phyloP scores from a whole-genome alignment of 2,797 vertebrate genomes.

The Chelon labrosus region DNA sequence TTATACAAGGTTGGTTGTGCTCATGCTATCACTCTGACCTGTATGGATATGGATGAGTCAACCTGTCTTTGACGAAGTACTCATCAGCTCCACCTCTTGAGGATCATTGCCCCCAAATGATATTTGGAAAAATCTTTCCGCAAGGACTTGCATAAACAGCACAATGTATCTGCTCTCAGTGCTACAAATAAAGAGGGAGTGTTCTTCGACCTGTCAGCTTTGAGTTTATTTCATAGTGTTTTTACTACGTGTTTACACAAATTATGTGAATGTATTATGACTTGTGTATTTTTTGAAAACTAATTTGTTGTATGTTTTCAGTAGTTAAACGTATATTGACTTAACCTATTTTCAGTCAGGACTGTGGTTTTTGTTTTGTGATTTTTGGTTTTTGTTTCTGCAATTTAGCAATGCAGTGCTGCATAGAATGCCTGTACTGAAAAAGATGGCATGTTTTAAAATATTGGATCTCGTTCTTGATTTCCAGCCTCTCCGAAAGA shows the following conservation, averaged over 20 bases:
- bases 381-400: background rate
- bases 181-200: constrained; percentile 59
- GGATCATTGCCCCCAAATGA: background rate
- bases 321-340: background rate
- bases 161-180: constrained; percentile 27
- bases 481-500: constrained; percentile 79
- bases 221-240: constrained; percentile 36
- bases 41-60: background rate
- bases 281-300: background rate
- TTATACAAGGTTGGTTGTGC: background rate
- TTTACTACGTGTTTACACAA: background rate
- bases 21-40: background rate
- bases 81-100: background rate
- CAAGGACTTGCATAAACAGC: constrained; percentile 7
- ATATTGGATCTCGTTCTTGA: constrained; percentile 47
- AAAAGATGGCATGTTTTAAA: constrained; percentile 35
- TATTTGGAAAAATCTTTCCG: background rate
- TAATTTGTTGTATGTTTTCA: background rate
- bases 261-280: background rate
- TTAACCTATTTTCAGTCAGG: background rate
- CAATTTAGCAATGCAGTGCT: background rate
- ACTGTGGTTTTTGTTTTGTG: background rate
- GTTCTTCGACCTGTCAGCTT: constrained; percentile 20
- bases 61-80: background rate
- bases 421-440: background rate